Base-by-base conservation (phyloP, 2,888 invertebrate species). In the Cataglyphis rosenhaueri region DNA sequence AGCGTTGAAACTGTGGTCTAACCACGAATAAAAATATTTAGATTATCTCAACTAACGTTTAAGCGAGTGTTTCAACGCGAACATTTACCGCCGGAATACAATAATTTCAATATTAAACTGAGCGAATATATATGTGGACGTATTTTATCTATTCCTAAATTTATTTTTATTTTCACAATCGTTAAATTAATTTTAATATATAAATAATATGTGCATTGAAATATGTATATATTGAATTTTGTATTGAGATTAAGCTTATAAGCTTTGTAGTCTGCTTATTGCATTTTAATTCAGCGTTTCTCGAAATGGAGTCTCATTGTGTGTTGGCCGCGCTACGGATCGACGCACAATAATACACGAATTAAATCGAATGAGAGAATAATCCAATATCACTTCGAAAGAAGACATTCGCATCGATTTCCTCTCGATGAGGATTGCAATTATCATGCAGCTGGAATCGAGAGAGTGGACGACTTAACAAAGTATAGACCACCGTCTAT, bases 1-100 rank as follows among this genome's bases (percentile, higher is more conserved):
- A 73, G 61, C 61, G 52, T 64, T 64, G 55, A 57, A 57, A 57
- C 55, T 15, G 21, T 1, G 48, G n/a, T 25, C 21, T 71, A 76
- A 65, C 59, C 59, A n/a, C 65, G 44, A 32, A 52, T 38, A 41
- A 68, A 76, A 68, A 41, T 76, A 76, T 41, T 76, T 66, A 55
- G n/a, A 21, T 32, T 21, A 0, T 52, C 64, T 75, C 12, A 48
- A 21, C 44, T 10, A 44, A 44, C 41, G 59, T 74, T 62, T 25
- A 44, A 44, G n/a, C 44, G 32, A 48, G 21, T 6, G 6, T 21
- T 9, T 32, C 1, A 21, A 55, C 52, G 48, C 48, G 15, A 61
- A n/a, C 44, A 5, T 32, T 74, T 74, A 29, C 8, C 6, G 21
- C 1, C 32, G 18, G 9, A n/a, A 57, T 10, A 25, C 18, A 25